These are phyloP conservation scores for Thamnophis sirtalis DNA, from an alignment of 2,113 vertebrate species.

Conservation along the genomic window DNA sequence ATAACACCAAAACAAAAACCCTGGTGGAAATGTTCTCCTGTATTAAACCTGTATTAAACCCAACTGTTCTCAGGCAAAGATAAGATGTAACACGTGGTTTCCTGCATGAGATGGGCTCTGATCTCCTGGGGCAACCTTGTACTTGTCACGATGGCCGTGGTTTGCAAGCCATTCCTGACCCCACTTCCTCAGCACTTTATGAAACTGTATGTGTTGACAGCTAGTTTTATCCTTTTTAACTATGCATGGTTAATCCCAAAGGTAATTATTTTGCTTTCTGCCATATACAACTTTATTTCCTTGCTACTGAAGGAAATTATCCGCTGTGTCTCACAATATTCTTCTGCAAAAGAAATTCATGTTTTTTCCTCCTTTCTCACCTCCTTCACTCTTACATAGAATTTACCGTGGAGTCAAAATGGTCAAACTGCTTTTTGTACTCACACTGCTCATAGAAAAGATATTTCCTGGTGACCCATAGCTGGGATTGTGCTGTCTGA, in stretches of 20 bases:
- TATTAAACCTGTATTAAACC: neutral
- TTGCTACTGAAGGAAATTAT: neutral
- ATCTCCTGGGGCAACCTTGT: neutral
- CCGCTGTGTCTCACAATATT: neutral
- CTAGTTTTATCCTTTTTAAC: neutral
- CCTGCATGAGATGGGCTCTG: neutral
- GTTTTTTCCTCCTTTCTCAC: neutral
- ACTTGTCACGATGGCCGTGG: neutral
- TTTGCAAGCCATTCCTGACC: neutral
- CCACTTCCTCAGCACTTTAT: neutral
- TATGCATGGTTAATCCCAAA: neutral
- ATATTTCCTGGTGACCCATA: neutral
- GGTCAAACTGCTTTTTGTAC: conserved; percentile 30
- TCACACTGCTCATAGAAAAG: conserved; percentile 13
- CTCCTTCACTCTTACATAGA: conserved; percentile 1
- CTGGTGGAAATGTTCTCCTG: neutral
- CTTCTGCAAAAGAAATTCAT: conserved; percentile 19
- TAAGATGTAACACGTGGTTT: neutral
- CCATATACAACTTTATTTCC: neutral
- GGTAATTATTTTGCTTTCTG: neutral
- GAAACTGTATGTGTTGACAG: neutral
- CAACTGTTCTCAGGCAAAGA: neutral
- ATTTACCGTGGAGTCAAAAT: conserved; percentile 25
- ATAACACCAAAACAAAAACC: neutral
- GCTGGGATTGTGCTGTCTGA: conserved; percentile 5